Conservation (phyloP, 2,113 vertebrate genomes). For the Toxostoma redivivum region DNA sequence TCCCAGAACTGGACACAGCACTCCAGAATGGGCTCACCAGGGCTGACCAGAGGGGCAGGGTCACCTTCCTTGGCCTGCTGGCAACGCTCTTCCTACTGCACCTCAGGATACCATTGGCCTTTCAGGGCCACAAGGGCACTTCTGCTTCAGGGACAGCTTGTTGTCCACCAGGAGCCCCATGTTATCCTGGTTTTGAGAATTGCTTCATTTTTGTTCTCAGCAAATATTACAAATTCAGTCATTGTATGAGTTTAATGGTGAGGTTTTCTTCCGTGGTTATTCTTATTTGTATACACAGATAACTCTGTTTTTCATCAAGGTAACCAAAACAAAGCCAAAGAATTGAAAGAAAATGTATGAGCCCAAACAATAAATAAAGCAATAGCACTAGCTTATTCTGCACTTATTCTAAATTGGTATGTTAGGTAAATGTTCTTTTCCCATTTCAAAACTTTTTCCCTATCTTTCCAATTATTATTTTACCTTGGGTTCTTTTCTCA, state of each 20-base stretch:
- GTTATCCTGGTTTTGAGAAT: background rate
- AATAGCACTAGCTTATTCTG: background rate
- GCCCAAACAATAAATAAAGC: background rate
- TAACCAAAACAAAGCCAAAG: background rate
- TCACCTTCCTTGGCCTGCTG: accelerated
- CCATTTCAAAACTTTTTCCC: background rate
- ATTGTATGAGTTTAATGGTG: background rate
- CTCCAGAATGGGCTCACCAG: background rate
- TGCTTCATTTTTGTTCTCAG: background rate
- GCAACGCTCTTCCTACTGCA: accelerated
- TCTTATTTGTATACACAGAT: background rate
- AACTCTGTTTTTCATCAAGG: background rate
- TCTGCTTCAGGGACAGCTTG: background rate
- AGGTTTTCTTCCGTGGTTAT: background rate
- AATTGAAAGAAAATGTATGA: background rate
- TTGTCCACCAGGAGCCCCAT: background rate
- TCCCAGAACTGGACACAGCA: background rate
- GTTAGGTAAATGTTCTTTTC: background rate
- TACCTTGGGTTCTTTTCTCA: background rate
- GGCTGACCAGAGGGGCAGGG: background rate
- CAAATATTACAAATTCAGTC: background rate
- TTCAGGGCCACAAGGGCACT: background rate
- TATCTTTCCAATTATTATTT: background rate
- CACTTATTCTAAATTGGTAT: background rate
- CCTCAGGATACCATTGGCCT: accelerated